These are phyloP conservation scores for Macrotrachela quadricornifera DNA, from an alignment of 1,140 invertebrate species.

Conservation along the genomic window DNA sequence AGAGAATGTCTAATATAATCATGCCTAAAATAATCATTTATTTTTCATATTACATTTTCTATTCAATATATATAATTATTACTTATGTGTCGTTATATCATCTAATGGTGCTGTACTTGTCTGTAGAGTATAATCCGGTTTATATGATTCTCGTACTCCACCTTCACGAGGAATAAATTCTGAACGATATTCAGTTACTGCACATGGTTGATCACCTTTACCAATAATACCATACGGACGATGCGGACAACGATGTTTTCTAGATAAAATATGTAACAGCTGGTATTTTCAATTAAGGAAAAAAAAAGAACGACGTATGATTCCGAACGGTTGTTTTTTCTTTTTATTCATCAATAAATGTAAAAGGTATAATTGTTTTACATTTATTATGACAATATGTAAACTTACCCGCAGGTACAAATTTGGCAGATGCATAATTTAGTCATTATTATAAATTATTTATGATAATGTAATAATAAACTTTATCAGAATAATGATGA, in stretches of 20 bases:
- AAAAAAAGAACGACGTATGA: neutral
- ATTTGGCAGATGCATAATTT: constrained; percentile 25
- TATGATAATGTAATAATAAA: no score
- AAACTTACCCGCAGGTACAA: constrained; percentile 25
- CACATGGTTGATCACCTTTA: constrained; percentile 14
- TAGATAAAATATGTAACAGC: constrained; percentile 4
- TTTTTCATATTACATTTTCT: neutral
- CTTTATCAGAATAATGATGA: no score
- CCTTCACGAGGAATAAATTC: constrained; percentile 17
- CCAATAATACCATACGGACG: constrained; percentile 13
- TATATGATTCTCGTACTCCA: constrained; percentile 7
- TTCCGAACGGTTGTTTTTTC: neutral
- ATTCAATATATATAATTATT: neutral
- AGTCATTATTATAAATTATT: constrained; percentile 8
- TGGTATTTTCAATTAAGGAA: neutral
- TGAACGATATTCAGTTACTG: constrained; percentile 21
- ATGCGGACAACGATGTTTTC: constrained; percentile 24
- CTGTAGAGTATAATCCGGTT: constrained; percentile 10
- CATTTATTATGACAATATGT: no score
- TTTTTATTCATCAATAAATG: neutral
- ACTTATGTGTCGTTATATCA: constrained; percentile 14
- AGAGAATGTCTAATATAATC: constrained; percentile 24
- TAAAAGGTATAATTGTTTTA: no score
- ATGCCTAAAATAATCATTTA: constrained; percentile 13
- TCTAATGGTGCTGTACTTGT: constrained; percentile 10